Evolutionary conservation across 2,797 vertebrate genomes (phyloP).

Genomic region (Macropus fuliginosus): DNA sequence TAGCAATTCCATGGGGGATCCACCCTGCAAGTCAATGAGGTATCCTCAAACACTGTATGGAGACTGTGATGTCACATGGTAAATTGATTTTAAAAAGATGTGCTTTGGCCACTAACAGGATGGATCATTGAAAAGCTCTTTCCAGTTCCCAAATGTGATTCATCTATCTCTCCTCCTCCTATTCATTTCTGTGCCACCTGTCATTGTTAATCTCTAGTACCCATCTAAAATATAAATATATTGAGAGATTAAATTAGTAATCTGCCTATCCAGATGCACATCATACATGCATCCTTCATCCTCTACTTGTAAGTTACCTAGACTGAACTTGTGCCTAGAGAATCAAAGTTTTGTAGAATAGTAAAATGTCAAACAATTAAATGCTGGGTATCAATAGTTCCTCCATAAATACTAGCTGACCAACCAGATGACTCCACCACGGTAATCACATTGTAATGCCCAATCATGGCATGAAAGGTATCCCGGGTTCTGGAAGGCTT

Average conservation of each 20-base stretch:
- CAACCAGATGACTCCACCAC: background rate
- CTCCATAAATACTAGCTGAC: background rate
- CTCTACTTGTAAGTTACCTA: background rate
- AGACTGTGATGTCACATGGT: too few species aligned
- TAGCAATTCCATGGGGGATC: too few species aligned
- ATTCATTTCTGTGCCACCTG: too few species aligned
- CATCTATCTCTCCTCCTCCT: background rate
- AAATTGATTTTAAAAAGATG: too few species aligned
- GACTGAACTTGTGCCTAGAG: background rate
- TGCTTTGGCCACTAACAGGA: too few species aligned
- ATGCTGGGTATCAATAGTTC: background rate
- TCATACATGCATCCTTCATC: background rate
- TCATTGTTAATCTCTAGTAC: background rate
- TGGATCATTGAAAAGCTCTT: too few species aligned
- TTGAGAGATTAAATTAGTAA: background rate
- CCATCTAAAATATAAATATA: background rate
- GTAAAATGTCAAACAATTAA: background rate
- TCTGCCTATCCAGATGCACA: background rate
- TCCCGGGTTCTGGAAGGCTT: background rate
- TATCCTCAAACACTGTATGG: too few species aligned
- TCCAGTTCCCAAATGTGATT: too few species aligned
- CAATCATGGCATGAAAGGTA: background rate
- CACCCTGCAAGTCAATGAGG: too few species aligned
- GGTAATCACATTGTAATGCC: background rate
- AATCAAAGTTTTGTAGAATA: background rate